Percentiles rank a stretch among this genome's conserved stretches.
Conservation (phyloP, 1,140 invertebrate species). For the Aphis gossypii region DNA sequence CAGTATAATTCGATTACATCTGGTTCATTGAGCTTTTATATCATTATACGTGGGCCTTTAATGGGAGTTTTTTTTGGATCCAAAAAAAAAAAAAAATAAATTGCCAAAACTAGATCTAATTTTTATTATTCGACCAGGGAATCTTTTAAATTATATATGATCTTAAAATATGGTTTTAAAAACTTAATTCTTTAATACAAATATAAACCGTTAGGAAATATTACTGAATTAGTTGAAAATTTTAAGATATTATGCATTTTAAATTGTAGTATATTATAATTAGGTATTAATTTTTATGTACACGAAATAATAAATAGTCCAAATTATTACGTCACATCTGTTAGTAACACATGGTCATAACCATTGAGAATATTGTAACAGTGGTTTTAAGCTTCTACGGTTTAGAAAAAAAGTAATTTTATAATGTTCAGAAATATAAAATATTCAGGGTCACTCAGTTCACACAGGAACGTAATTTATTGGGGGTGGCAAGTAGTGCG, state of each 20-base stretch:
- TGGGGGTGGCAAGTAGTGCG: neutral
- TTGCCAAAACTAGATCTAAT: neutral
- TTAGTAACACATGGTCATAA: neutral
- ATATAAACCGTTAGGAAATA: neutral
- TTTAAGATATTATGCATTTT: neutral
- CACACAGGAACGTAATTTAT: neutral
- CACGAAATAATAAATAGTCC: neutral
- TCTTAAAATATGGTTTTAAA: neutral
- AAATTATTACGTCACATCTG: neutral
- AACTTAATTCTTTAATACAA: neutral
- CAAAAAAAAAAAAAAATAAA: neutral
- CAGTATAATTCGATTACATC: constrained; percentile 15
- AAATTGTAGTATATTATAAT: neutral
- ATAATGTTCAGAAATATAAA: neutral
- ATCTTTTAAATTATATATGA: neutral
- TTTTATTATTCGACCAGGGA: neutral
- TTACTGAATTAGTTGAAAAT: neutral
- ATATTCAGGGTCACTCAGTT: neutral
- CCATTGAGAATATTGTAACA: neutral
- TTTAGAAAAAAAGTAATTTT: neutral
- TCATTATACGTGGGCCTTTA: constrained; percentile 6
- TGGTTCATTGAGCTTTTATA: constrained; percentile 20
- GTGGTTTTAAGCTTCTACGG: neutral
- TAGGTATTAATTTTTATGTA: neutral
- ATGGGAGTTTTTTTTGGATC: neutral